phyloP scores from a whole-genome alignment of 2,888 invertebrate species.

The Rhagonycha lutea region DNA sequence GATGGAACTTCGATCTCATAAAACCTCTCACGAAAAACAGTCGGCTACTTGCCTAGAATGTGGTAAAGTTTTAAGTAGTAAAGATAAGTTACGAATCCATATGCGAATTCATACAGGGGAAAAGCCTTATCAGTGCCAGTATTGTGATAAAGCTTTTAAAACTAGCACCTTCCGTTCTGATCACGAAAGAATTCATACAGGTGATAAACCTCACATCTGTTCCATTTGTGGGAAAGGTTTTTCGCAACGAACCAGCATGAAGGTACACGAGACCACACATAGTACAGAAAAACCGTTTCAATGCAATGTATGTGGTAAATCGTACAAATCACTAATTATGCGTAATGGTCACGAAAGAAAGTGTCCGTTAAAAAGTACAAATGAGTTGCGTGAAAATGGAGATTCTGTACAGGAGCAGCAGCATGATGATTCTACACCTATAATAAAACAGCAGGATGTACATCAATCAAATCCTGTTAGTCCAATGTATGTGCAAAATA shows the following conservation, averaged over 20 bases:
- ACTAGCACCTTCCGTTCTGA: background rate
- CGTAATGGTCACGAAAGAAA: background rate
- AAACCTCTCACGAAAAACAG: background rate
- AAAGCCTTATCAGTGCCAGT: background rate
- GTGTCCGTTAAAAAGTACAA: background rate
- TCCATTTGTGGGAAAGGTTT: background rate
- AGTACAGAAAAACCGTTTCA: background rate
- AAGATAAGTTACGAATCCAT: background rate
- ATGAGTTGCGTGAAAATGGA: too few relatives aligned
- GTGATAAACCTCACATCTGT: constrained; percentile 1
- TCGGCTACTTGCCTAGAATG: background rate
- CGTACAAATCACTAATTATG: background rate
- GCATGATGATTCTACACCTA: too few relatives aligned
- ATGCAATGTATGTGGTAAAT: background rate
- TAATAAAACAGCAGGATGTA: too few relatives aligned
- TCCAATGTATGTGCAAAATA: too few relatives aligned
- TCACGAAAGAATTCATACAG: constrained; percentile 9
- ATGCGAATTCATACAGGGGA: background rate
- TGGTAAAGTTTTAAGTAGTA: background rate
- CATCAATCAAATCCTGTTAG: too few relatives aligned
- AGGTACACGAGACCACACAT: background rate
- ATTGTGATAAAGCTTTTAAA: constrained; percentile 1
- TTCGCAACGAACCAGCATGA: background rate
- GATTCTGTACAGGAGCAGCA: too few relatives aligned
- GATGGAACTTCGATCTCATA: background rate